Percentiles rank a stretch among this genome's conserved stretches.
These are phyloP conservation scores for Sarcophaga peregrina DNA, from an alignment of 1,140 invertebrate species.

Conservation along the genomic window DNA sequence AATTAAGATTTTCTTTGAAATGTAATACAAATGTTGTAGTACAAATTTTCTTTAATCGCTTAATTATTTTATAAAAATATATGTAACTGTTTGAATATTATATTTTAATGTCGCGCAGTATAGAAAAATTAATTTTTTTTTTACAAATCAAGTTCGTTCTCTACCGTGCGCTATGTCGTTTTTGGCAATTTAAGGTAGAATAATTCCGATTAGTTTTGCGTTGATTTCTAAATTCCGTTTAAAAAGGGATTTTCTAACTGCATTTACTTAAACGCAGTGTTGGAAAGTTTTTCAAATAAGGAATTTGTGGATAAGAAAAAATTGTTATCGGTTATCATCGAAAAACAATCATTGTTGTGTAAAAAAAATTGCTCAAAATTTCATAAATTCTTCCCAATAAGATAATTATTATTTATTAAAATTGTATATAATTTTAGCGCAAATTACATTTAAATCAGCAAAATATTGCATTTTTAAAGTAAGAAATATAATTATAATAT, in stretches of 20 bases:
- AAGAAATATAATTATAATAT: no score
- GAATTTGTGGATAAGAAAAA: no score
- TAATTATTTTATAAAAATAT: not conserved
- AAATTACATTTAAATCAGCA: no score
- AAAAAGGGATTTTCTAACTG: slow-evolving; percentile 37
- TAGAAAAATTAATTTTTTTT: slow-evolving; percentile 12
- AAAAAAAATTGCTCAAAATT: no score
- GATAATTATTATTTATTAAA: no score
- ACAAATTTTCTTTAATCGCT: not conserved
- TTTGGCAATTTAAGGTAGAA: slow-evolving; percentile 3
- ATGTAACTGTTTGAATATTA: not conserved
- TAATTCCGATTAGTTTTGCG: not conserved
- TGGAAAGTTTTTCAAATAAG: not conserved
- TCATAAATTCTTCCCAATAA: no score
- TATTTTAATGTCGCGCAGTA: slow-evolving; percentile 6
- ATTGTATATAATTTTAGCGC: no score
- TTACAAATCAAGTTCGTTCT: not conserved
- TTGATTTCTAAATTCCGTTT: slow-evolving; percentile 28
- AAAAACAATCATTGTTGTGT: no score
- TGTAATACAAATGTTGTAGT: not conserved
- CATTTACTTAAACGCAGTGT: not conserved
- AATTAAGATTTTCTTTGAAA: not conserved
- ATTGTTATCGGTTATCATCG: no score
- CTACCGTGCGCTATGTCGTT: slow-evolving; percentile 29
- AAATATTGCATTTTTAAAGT: no score